These are phyloP conservation scores for Drepanosiphum platanoidis DNA, from an alignment of 2,888 invertebrate genomes.

Conservation along the genomic window DNA sequence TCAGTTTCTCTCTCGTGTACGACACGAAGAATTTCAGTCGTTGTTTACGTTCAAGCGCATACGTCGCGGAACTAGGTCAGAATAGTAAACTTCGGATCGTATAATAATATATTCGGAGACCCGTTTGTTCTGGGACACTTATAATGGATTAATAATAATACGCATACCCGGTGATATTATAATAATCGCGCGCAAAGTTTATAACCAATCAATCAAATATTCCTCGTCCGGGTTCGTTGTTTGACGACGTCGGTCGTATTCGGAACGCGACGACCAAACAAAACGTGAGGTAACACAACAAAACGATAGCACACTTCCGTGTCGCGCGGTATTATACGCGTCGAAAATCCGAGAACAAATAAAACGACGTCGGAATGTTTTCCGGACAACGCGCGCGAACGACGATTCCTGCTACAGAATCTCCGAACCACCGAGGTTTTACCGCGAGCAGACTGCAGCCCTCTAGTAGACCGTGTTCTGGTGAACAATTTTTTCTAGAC, in stretches of 20 bases:
- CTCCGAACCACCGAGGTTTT: neutral
- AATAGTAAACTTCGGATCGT: constrained; percentile 19
- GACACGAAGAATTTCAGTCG: constrained; percentile 10
- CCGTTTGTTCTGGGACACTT: neutral
- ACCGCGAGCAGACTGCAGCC: too few species aligned
- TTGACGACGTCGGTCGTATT: neutral
- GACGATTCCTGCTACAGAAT: too few species aligned
- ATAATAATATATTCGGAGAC: constrained; percentile 7
- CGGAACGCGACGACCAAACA: neutral
- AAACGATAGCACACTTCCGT: too few species aligned
- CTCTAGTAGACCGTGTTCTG: too few species aligned
- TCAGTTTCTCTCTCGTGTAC: neutral
- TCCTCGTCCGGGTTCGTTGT: neutral
- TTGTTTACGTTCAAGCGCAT: neutral
- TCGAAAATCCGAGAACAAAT: neutral
- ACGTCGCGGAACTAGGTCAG: neutral
- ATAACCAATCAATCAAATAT: constrained; percentile 2
- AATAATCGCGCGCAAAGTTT: neutral
- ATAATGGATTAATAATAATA: neutral
- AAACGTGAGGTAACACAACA: too few species aligned
- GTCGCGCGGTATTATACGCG: neutral
- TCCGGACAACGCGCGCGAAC: neutral
- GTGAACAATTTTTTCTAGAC: too few species aligned
- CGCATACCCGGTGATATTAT: neutral
- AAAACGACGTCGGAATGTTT: neutral